phyloP scores from a whole-genome alignment of 2,113 vertebrate species.

The Rhabdomys dilectus region DNA sequence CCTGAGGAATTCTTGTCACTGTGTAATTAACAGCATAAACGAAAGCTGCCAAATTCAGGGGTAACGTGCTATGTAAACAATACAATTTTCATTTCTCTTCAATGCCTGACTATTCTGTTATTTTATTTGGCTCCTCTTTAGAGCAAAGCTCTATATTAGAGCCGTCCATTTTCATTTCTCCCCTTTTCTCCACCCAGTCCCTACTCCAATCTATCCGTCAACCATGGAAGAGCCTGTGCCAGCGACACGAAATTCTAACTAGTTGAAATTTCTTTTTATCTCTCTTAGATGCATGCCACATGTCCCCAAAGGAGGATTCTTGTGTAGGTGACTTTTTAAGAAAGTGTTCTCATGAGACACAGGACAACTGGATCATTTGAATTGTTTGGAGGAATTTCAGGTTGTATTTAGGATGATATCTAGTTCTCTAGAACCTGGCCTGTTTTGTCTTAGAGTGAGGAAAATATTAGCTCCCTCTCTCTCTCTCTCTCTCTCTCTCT shows the following conservation, averaged over 20 bases:
- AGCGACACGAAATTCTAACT: neutral
- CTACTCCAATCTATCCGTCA: neutral
- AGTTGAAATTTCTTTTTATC: neutral
- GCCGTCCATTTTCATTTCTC: no score
- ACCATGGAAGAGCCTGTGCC: neutral
- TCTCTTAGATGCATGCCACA: neutral
- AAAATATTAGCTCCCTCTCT: neutral
- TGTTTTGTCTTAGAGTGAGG: neutral
- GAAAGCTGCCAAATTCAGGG: neutral
- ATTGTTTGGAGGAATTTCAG: neutral
- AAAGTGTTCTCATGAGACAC: neutral
- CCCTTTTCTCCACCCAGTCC: neutral
- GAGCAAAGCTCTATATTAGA: neutral
- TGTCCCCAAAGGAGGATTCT: neutral
- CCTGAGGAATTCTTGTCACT: neutral
- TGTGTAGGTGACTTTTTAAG: neutral
- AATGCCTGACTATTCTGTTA: neutral
- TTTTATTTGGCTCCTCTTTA: neutral
- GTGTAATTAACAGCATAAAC: neutral
- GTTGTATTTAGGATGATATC: neutral
- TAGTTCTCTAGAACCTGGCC: neutral
- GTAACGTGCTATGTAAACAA: neutral
- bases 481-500: no score
- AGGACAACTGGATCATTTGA: neutral
- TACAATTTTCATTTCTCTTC: constrained; percentile 15